These are phyloP conservation scores for Pocillopora damicornis DNA, from an alignment of 64 coral and sea anemone genomes.

Conservation along the genomic window DNA sequence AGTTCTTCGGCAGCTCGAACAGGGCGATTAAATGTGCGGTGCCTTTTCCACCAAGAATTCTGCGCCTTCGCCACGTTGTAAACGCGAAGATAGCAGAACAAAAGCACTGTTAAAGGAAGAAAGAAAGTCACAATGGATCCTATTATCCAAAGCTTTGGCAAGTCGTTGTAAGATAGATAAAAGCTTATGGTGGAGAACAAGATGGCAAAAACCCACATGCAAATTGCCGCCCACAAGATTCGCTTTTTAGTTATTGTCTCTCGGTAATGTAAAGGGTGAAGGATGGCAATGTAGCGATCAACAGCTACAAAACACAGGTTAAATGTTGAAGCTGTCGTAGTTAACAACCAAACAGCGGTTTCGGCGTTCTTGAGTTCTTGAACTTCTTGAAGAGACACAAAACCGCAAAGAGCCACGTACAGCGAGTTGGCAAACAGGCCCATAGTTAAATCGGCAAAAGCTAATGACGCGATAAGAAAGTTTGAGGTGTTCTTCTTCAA, in stretches of 20 bases:
- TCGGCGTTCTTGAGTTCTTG: conserved; percentile 20
- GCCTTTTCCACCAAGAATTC: neutral
- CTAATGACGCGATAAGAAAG: conserved; percentile 32
- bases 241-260: neutral
- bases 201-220: neutral
- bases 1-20: neutral
- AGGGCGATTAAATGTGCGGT: neutral
- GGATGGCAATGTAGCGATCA: conserved; percentile 26
- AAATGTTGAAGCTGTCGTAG: conserved; percentile 19
- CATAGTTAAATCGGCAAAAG: conserved; percentile 16
- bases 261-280: neutral
- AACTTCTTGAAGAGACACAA: conserved; percentile 26
- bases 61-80: neutral
- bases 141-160: conserved; percentile 7
- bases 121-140: conserved; percentile 3
- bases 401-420: conserved; percentile 14
- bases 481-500: neutral
- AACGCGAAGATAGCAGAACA: neutral
- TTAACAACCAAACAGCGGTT: conserved; percentile 41
- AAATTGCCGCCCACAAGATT: neutral
- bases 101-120: neutral
- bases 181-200: too few species aligned
- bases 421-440: conserved; percentile 23
- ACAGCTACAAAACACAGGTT: conserved; percentile 40
- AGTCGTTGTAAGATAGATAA: neutral